phyloP scores from a whole-genome alignment of 2,888 invertebrate species.

The Leptopilina drosophilae region DNA sequence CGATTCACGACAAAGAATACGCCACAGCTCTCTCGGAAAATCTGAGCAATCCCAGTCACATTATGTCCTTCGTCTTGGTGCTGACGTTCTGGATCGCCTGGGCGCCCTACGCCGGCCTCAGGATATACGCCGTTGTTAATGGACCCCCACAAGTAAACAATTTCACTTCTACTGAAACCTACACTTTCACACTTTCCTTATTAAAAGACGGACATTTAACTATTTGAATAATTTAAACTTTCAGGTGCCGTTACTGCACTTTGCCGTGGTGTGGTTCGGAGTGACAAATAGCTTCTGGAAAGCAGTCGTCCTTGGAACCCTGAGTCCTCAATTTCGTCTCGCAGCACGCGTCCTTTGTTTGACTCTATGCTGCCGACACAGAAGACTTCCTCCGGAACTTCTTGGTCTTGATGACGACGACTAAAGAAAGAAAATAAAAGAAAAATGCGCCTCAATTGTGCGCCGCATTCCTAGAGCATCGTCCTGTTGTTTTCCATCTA shows the following conservation, averaged over 20 bases:
- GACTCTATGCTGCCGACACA: slow-evolving; percentile 92
- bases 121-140: slow-evolving; percentile 82
- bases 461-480: slow-evolving; percentile 70
- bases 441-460: slow-evolving; percentile 51
- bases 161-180: too few species aligned
- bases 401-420: slow-evolving; percentile 92
- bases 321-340: slow-evolving; percentile 95
- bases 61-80: slow-evolving; percentile 96
- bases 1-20: slow-evolving; percentile 95
- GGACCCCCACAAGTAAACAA: slow-evolving; percentile 73
- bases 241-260: slow-evolving; percentile 91
- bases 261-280: slow-evolving; percentile 96
- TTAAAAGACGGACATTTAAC: too few species aligned
- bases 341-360: slow-evolving; percentile 92
- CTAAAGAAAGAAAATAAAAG: slow-evolving; percentile 74
- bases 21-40: slow-evolving; percentile 94
- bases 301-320: slow-evolving; percentile 90
- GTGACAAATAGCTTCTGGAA: slow-evolving; percentile 98
- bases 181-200: too few species aligned
- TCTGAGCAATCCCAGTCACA: slow-evolving; percentile 94
- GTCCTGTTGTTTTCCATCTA: slow-evolving; percentile 50
- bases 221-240: slow-evolving; percentile 7
- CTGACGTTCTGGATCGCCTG: slow-evolving; percentile 95
- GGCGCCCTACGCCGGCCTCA: slow-evolving; percentile 92
- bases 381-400: slow-evolving; percentile 90